Percentiles rank a stretch among this genome's conserved stretches.
Conservation (phyloP, 2,888 invertebrate genomes). For the Octodonta nipae region DNA sequence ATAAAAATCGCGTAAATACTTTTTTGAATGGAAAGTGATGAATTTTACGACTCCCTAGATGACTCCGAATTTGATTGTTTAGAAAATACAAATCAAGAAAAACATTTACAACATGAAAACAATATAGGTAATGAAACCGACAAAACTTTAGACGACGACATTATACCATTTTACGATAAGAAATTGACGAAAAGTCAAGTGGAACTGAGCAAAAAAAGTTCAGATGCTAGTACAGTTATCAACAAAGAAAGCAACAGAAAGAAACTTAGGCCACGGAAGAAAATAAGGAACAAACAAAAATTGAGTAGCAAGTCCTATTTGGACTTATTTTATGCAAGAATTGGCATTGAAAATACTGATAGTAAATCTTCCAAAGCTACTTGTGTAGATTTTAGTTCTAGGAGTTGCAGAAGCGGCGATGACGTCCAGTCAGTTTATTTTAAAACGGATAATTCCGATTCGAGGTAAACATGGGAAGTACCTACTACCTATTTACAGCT, state of each 20-base stretch:
- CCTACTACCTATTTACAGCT: too few species aligned
- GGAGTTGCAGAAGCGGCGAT: slow-evolving; percentile 8
- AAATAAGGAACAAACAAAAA: neutral
- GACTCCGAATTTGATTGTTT: slow-evolving; percentile 8
- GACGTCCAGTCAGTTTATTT: slow-evolving; percentile 8
- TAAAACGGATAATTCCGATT: slow-evolving; percentile 7
- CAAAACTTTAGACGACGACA: slow-evolving; percentile 3
- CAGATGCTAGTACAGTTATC: slow-evolving; percentile 4
- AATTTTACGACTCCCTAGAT: slow-evolving; percentile 14
- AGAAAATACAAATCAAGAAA: neutral
- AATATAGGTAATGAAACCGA: neutral
- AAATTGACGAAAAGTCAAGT: slow-evolving; percentile 9
- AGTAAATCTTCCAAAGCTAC: slow-evolving; percentile 4
- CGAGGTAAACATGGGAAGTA: slow-evolving; percentile 3
- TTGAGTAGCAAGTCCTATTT: slow-evolving; percentile 12
- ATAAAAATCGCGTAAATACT: too few species aligned
- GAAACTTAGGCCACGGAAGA: neutral
- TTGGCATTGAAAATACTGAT: neutral
- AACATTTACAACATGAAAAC: slow-evolving; percentile 2
- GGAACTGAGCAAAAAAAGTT: slow-evolving; percentile 6
- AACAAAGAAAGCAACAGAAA: neutral
- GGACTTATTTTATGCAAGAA: slow-evolving; percentile 10
- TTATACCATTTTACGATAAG: slow-evolving; percentile 11
- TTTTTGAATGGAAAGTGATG: slow-evolving; percentile 13
- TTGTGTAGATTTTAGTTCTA: slow-evolving; percentile 6